Evolutionary conservation across 2,888 invertebrate species (phyloP).

Genomic region (Leucania comma): DNA sequence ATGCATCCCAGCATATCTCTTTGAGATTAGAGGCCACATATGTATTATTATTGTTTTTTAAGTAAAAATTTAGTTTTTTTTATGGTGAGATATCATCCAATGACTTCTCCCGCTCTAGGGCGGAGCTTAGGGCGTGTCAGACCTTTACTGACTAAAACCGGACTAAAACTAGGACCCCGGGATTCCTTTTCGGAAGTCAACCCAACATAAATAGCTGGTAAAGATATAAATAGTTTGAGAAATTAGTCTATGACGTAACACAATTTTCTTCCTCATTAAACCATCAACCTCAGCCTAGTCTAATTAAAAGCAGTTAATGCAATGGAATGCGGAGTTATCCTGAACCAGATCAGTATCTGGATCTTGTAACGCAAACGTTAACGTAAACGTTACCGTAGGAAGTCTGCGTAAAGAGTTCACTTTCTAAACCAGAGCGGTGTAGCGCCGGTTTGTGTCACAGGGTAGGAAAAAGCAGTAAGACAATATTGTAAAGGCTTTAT

Average conservation of each 20-base stretch:
- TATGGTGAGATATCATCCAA: too few relatives aligned
- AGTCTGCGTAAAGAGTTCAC: constrained; percentile 71
- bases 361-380: constrained; percentile 57
- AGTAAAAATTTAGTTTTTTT: too few relatives aligned
- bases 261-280: neutral
- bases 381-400: constrained; percentile 66
- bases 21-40: too few relatives aligned
- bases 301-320: constrained; percentile 49
- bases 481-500: constrained; percentile 11
- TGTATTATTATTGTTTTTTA: too few relatives aligned
- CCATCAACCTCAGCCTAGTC: neutral
- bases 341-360: constrained; percentile 51
- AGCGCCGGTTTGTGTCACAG: constrained; percentile 53
- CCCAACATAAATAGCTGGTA: neutral
- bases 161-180: too few relatives aligned
- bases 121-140: too few relatives aligned
- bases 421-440: constrained; percentile 74
- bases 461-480: constrained; percentile 28
- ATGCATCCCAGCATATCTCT: too few relatives aligned
- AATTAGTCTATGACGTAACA: neutral
- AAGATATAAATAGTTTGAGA: neutral
- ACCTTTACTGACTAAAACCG: too few relatives aligned
- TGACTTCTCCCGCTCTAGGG: too few relatives aligned
- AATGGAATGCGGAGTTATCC: constrained; percentile 56
- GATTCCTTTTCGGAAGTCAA: too few relatives aligned